These are phyloP conservation scores for Dendrophyllia cribrosa DNA, from an alignment of 64 coral and sea anemone species.

Conservation along the genomic window DNA sequence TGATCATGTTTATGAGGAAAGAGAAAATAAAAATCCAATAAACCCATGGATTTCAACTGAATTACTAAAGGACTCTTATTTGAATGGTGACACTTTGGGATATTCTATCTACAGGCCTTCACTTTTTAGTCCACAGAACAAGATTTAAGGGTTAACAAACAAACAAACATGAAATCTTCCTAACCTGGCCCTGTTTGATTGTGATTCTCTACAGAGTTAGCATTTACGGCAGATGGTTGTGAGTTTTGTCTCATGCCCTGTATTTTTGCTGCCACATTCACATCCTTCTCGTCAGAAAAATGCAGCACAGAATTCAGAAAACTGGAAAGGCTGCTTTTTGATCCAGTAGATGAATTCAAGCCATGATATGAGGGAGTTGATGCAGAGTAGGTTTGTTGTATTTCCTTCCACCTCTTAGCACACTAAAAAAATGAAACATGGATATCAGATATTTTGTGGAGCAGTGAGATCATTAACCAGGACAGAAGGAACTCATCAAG, in stretches of 20 bases:
- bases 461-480: background rate
- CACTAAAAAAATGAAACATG: slow-evolving; percentile 42
- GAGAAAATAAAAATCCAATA: too few relatives aligned
- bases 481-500: background rate
- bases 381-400: slow-evolving; percentile 48
- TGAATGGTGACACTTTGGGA: too few relatives aligned
- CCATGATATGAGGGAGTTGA: background rate
- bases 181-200: background rate
- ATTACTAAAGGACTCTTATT: too few relatives aligned
- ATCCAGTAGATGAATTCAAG: background rate
- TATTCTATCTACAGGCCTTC: too few relatives aligned
- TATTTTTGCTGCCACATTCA: background rate
- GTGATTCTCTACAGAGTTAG: background rate
- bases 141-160: too few relatives aligned
- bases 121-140: too few relatives aligned
- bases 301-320: slow-evolving; percentile 71
- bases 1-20: too few relatives aligned
- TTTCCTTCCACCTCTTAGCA: slow-evolving; percentile 83
- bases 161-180: too few relatives aligned
- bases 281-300: slow-evolving; percentile 17
- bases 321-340: slow-evolving; percentile 39
- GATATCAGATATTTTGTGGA: background rate
- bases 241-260: background rate
- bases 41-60: too few relatives aligned
- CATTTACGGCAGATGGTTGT: background rate